phyloP scores from a whole-genome alignment of 2,888 invertebrate genomes.

The Tinea trinotella region DNA sequence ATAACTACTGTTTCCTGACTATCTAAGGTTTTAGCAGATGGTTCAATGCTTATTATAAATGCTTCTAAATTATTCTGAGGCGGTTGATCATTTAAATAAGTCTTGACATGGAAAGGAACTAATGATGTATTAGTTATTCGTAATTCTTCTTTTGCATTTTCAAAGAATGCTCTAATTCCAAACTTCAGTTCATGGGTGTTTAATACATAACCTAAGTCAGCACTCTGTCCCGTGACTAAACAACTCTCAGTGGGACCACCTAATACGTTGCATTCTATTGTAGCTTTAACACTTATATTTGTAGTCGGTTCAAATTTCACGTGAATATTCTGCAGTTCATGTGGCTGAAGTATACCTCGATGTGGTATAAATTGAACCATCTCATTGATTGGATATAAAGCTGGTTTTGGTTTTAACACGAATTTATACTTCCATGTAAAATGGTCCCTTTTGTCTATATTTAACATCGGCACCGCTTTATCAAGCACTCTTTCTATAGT shows the following conservation, averaged over 20 bases:
- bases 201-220: slow-evolving; percentile 61
- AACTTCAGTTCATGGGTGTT: slow-evolving; percentile 53
- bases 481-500: slow-evolving; percentile 30
- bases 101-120: slow-evolving; percentile 55
- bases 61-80: slow-evolving; percentile 48
- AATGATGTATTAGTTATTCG: slow-evolving; percentile 62
- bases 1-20: slow-evolving; percentile 51
- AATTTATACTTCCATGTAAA: slow-evolving; percentile 53
- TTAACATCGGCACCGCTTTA: slow-evolving; percentile 47
- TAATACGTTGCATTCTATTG: slow-evolving; percentile 63
- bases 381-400: slow-evolving; percentile 39
- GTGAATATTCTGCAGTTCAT: slow-evolving; percentile 59
- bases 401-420: slow-evolving; percentile 29
- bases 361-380: slow-evolving; percentile 58
- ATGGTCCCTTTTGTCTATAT: slow-evolving; percentile 32
- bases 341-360: slow-evolving; percentile 63
- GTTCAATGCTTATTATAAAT: slow-evolving; percentile 56
- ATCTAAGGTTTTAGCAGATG: slow-evolving; percentile 48
- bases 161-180: slow-evolving; percentile 58
- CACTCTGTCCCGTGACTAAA: slow-evolving; percentile 61
- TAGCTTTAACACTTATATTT: slow-evolving; percentile 56
- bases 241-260: slow-evolving; percentile 71
- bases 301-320: slow-evolving; percentile 58
- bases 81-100: slow-evolving; percentile 42
- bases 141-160: slow-evolving; percentile 44